phyloP scores from a whole-genome alignment of 2,113 vertebrate genomes.

The Arenaria interpres region DNA sequence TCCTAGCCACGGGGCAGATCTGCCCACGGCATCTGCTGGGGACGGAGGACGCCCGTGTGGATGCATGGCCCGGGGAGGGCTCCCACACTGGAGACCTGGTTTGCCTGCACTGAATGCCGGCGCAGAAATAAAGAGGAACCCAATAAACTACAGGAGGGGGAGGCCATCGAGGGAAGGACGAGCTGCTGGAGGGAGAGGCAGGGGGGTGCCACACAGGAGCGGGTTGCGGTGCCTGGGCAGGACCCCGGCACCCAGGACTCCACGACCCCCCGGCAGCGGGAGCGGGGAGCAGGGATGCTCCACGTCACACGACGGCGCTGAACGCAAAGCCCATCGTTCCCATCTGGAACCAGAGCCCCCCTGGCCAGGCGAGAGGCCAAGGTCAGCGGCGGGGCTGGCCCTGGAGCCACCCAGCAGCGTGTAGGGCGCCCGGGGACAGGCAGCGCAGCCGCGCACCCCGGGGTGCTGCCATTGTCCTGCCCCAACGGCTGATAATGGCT shows the following conservation, averaged over 20 bases:
- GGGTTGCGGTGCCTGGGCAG: neutral
- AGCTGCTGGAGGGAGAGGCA: neutral
- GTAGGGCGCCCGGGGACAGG: neutral
- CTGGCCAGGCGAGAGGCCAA: neutral
- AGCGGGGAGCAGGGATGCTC: neutral
- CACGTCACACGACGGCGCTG: fast-evolving
- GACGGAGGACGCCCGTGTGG: fast-evolving
- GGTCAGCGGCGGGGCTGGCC: neutral
- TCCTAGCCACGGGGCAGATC: neutral
- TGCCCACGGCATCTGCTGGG: fast-evolving
- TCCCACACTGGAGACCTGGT: neutral
- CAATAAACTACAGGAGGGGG: neutral
- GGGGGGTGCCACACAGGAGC: neutral
- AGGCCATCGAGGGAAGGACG: neutral
- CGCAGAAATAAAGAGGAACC: neutral
- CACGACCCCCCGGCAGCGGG: fast-evolving
- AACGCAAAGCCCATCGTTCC: neutral
- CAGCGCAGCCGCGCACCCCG: slow-evolving; percentile 14
- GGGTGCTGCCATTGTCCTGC: slow-evolving; percentile 32
- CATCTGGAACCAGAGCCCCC: neutral
- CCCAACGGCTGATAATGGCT: slow-evolving; percentile 64
- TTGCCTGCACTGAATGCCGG: neutral
- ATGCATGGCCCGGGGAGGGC: fast-evolving
- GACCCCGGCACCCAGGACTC: neutral
- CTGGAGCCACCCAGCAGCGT: neutral